phyloP scores from a whole-genome alignment of 92 coral and sea anemone species.

The Porites rus region DNA sequence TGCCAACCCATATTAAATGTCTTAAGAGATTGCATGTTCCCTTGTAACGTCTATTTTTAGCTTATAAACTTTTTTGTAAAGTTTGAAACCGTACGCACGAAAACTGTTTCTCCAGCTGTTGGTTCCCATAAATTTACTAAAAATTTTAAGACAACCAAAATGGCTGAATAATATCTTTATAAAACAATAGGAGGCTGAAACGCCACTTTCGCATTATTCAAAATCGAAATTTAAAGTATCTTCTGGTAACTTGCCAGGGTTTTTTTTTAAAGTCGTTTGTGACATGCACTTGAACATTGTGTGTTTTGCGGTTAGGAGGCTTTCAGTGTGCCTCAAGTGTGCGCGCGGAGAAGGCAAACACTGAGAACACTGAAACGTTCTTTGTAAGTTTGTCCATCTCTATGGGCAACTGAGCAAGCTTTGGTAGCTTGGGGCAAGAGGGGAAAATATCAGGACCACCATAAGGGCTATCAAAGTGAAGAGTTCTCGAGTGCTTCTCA shows the following conservation, averaged over 20 bases:
- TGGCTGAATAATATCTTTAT: constrained; percentile 51
- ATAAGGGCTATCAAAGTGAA: constrained; percentile 50
- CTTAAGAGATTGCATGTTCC: constrained; percentile 34
- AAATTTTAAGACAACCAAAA: constrained; percentile 42
- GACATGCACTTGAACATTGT: constrained; percentile 1
- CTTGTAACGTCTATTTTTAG: constrained; percentile 34
- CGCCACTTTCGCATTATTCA: constrained; percentile 29
- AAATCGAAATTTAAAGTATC: constrained; percentile 45
- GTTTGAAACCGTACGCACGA: constrained; percentile 18
- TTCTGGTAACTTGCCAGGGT: constrained; percentile 61
- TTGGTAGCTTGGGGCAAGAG: neutral
- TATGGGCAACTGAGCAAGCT: constrained; percentile 46
- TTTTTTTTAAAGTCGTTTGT: constrained; percentile 13
- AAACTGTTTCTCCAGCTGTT: constrained; percentile 45
- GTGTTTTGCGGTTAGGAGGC: constrained; percentile 13
- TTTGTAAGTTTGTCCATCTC: constrained; percentile 33
- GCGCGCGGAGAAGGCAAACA: neutral
- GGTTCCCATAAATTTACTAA: constrained; percentile 47
- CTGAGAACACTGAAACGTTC: constrained; percentile 32
- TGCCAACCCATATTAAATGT: constrained; percentile 38
- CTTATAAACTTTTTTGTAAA: constrained; percentile 21
- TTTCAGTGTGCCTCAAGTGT: neutral
- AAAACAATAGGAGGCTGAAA: constrained; percentile 42
- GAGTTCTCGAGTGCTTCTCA: constrained; percentile 78
- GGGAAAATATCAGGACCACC: constrained; percentile 22